Evolutionary conservation across 2,888 invertebrate species (phyloP).

Genomic region (Sinhomidia bicolor): DNA sequence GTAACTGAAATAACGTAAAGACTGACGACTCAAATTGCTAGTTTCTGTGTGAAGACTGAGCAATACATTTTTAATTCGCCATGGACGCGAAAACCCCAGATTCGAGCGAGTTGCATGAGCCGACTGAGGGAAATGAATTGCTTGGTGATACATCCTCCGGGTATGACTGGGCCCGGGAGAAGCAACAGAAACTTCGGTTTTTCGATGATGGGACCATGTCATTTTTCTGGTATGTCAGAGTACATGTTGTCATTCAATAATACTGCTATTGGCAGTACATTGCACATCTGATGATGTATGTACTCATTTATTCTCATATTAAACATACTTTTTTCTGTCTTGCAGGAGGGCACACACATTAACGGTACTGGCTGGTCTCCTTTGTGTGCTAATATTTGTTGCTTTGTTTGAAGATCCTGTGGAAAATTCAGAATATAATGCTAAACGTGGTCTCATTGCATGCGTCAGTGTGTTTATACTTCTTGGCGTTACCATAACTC

Average conservation of each 20-base stretch:
- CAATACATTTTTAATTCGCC: neutral
- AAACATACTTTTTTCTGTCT: no score
- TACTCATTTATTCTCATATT: no score
- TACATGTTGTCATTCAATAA: neutral
- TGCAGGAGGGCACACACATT: conserved; percentile 84
- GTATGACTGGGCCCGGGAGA: conserved; percentile 79
- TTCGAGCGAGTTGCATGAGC: no score
- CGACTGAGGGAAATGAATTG: neutral
- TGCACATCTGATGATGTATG: no score
- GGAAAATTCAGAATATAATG: conserved; percentile 82
- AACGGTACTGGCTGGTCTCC: conserved; percentile 83
- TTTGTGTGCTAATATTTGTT: conserved; percentile 83
- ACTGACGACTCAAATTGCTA: neutral
- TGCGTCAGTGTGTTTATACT: conserved; percentile 83
- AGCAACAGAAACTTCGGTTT: conserved; percentile 78
- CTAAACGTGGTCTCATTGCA: conserved; percentile 83
- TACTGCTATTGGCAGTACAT: neutral
- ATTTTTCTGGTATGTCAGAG: conserved; percentile 83
- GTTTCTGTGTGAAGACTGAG: neutral
- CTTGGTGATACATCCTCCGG: neutral
- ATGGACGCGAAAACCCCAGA: no score
- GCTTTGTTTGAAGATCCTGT: conserved; percentile 82
- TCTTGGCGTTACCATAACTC: conserved; percentile 84
- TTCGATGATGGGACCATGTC: conserved; percentile 83
- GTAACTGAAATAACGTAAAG: conserved; percentile 7